phyloP scores from a whole-genome alignment of 2,113 vertebrate species.

The Glaucomys volans region DNA sequence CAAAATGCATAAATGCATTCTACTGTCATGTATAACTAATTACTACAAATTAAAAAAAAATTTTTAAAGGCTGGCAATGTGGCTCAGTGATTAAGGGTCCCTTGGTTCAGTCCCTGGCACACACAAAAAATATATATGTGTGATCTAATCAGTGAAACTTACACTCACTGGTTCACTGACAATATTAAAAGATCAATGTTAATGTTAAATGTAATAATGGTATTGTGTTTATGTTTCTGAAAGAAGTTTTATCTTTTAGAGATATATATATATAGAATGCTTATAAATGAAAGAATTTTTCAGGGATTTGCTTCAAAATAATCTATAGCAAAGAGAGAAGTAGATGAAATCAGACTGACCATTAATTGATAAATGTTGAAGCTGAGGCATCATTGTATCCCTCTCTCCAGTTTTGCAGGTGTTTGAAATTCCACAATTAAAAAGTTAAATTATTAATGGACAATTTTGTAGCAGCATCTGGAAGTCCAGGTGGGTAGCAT shows the following conservation, averaged over 20 bases:
- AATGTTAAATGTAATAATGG: background rate
- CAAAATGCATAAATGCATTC: no score
- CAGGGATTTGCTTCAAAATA: conserved; percentile 33
- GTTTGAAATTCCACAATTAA: conserved; percentile 12
- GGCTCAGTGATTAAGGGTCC: no score
- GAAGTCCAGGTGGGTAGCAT: no score
- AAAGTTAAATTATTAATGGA: background rate
- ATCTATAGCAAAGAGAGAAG: background rate
- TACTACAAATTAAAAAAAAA: no score
- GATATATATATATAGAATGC: background rate
- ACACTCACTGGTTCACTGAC: background rate
- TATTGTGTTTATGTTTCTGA: background rate
- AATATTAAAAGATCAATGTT: background rate
- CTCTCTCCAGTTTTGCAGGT: background rate
- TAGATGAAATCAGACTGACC: background rate
- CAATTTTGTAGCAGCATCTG: background rate
- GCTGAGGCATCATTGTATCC: background rate
- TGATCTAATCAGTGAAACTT: background rate
- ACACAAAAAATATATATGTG: background rate
- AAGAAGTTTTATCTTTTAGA: background rate
- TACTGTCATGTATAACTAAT: no score
- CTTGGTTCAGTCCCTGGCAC: no score
- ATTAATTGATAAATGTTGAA: background rate
- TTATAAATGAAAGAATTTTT: conserved; percentile 35
- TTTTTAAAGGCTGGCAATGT: no score